Base-by-base conservation (phyloP, 2,888 invertebrate genomes). In the Salpingus planirostris region DNA sequence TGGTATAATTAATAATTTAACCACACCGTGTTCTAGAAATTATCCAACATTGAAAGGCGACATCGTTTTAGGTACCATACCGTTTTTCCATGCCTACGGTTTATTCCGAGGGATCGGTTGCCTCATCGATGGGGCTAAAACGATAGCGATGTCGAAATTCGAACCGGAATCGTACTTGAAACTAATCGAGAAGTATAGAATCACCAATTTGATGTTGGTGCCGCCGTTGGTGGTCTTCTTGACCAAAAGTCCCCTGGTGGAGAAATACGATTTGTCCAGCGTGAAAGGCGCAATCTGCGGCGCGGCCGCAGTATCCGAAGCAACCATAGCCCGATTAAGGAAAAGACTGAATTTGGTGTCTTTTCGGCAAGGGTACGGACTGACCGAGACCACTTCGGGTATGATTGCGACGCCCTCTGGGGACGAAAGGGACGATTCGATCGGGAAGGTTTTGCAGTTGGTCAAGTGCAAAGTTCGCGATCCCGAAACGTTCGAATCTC, bases 171-270 rank as follows among this genome's bases (percentile, higher is more conserved):
- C 70, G 8, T 88, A 82, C 55, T 66, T 89, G 21, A 70, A 72
- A 46, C 69, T 76, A 1, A 74, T 89, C 45, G 75, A 85, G 52
- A 71, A 76, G 38, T 71, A 78, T 52, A 77, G 74, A 68, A 71
- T 83, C 2, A 72, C 75, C 35, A 67, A 74, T 59, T 67, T 78
- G 2, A 74, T 76, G 8, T 62, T 86, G 41, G 90, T 89, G 3
- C 90, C 91, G 1, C 88, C 90, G 1, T 66, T 91, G 21, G 74
- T 86, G 55, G 75, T 88, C 13, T 85, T 88, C 57, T 61, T 91
- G 35, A 81, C 84, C 1, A 88, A 89, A 60, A 78, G 81, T 55
- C 83, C 86, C 0, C 64, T 83, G 27, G 79, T 89, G 3, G 66
- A 73, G n/a, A 72, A 80, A 38, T 88, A 80, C 52, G 78, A 91